phyloP scores from a whole-genome alignment of 2,113 vertebrate genomes.

The Siphamia tubifer region DNA sequence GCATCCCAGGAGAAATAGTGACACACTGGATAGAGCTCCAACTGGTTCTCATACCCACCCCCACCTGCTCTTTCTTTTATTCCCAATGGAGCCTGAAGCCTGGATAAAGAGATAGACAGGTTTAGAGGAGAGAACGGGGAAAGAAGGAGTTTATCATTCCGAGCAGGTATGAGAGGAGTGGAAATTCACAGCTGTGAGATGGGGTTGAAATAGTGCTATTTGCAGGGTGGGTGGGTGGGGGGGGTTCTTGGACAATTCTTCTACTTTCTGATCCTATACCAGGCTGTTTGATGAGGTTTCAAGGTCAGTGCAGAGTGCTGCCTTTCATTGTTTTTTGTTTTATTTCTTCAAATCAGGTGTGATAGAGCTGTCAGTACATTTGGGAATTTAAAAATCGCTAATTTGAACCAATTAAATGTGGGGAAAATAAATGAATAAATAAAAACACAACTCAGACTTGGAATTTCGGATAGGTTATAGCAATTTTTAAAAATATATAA shows the following conservation, averaged over 20 bases:
- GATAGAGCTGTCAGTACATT: not conserved
- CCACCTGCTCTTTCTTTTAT: slow-evolving; percentile 29
- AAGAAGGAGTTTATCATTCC: slow-evolving; percentile 63
- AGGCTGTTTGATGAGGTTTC: slow-evolving; percentile 48
- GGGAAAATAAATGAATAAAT: not conserved
- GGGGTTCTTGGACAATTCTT: slow-evolving; percentile 40
- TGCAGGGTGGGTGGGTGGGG: too few species aligned
- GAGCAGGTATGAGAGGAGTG: slow-evolving; percentile 58
- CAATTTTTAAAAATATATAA: too few species aligned
- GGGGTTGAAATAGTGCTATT: slow-evolving; percentile 50
- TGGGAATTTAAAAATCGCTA: not conserved
- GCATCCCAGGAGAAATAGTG: slow-evolving; percentile 50
- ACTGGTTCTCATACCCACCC: slow-evolving; percentile 25
- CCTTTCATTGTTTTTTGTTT: too few species aligned
- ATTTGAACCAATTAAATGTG: not conserved
- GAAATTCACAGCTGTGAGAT: slow-evolving; percentile 55
- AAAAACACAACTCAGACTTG: too few species aligned
- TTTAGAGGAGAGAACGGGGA: slow-evolving; percentile 18
- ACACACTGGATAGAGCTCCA: slow-evolving; percentile 21
- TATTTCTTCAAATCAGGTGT: slow-evolving; percentile 12
- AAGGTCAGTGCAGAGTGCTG: slow-evolving; percentile 27
- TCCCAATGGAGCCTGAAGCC: slow-evolving; percentile 32
- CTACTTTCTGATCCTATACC: slow-evolving; percentile 23
- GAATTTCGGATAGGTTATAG: too few species aligned
- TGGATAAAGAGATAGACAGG: slow-evolving; percentile 53